Percentiles rank a stretch among this genome's conserved stretches.
Evolutionary conservation across 53 echinoderm and acorn worm genomes (phyloP).

Genomic region (Patiria pectinifera): DNA sequence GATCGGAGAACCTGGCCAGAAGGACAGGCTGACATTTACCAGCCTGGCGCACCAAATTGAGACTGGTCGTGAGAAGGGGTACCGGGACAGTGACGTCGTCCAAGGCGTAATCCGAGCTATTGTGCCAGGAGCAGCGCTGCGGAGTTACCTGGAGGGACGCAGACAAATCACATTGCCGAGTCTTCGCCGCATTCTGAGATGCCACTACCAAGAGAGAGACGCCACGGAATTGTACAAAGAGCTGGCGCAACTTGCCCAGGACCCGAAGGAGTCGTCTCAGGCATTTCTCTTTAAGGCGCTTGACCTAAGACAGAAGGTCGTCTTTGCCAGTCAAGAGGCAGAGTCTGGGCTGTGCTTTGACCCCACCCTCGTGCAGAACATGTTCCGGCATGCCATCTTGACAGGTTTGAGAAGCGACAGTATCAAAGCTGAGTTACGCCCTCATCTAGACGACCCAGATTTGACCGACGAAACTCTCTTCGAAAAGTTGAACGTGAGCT

Average conservation of each 20-base stretch:
- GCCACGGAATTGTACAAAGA: conserved; percentile 55
- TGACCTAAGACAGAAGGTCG: conserved; percentile 63
- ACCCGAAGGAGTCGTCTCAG: conserved; percentile 20
- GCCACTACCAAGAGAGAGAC: conserved; percentile 14
- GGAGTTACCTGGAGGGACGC: too few relatives aligned
- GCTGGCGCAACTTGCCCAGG: conserved; percentile 55
- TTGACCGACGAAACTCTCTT: conserved; percentile 13
- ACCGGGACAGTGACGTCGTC: conserved; percentile 34
- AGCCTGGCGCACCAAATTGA: conserved; percentile 58
- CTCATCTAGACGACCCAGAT: conserved; percentile 21
- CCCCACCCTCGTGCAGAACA: conserved; percentile 18
- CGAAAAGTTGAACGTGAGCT: conserved; percentile 15
- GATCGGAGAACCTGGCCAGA: conserved; percentile 66
- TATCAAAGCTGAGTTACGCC: conserved; percentile 34
- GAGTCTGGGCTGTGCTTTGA: conserved; percentile 35
- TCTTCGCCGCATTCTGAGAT: conserved; percentile 42
- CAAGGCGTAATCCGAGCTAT: conserved; percentile 49
- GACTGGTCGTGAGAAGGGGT: conserved; percentile 6
- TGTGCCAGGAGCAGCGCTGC: background rate
- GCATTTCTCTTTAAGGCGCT: conserved; percentile 49
- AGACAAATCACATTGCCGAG: conserved; percentile 29
- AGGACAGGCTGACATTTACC: background rate
- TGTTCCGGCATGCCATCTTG: conserved; percentile 47
- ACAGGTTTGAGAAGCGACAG: conserved; percentile 61
- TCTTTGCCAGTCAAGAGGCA: conserved; percentile 58